Percentiles rank a stretch among this genome's conserved stretches.
These are phyloP conservation scores for Beris chalybata DNA, from an alignment of 2,888 invertebrate species.

Conservation along the genomic window DNA sequence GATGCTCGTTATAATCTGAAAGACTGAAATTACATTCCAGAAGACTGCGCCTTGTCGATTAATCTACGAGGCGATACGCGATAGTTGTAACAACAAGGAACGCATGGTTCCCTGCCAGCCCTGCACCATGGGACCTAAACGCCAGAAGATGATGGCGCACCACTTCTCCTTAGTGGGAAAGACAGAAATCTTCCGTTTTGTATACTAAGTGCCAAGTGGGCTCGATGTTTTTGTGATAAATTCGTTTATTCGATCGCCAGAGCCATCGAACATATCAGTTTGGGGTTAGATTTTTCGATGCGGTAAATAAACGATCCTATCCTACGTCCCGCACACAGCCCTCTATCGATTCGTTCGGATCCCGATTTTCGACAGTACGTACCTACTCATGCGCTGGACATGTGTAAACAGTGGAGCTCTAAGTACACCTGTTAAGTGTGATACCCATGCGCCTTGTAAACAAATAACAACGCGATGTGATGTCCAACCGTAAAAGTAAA, in stretches of 20 bases:
- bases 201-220: too few species aligned
- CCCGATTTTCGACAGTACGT: too few species aligned
- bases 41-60: conserved; percentile 16
- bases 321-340: too few species aligned
- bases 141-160: conserved; percentile 18
- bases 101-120: conserved; percentile 3
- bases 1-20: too few species aligned
- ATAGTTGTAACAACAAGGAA: conserved; percentile 10
- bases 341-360: too few species aligned
- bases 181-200: conserved; percentile 15
- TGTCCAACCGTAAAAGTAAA: conserved; percentile 33
- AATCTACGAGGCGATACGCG: conserved; percentile 9
- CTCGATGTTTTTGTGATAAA: too few species aligned
- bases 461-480: conserved; percentile 25
- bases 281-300: too few species aligned
- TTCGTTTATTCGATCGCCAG: too few species aligned
- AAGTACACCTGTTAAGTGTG: conserved; percentile 33
- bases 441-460: conserved; percentile 23
- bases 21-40: not conserved
- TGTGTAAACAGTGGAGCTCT: conserved; percentile 19
- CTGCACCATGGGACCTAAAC: conserved; percentile 20
- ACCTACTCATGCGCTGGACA: conserved; percentile 20
- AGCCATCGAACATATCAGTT: too few species aligned
- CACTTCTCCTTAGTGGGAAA: not conserved
- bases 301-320: too few species aligned